Conservation (phyloP, 2,113 vertebrate genomes). For the Corydoras sp. region DNA sequence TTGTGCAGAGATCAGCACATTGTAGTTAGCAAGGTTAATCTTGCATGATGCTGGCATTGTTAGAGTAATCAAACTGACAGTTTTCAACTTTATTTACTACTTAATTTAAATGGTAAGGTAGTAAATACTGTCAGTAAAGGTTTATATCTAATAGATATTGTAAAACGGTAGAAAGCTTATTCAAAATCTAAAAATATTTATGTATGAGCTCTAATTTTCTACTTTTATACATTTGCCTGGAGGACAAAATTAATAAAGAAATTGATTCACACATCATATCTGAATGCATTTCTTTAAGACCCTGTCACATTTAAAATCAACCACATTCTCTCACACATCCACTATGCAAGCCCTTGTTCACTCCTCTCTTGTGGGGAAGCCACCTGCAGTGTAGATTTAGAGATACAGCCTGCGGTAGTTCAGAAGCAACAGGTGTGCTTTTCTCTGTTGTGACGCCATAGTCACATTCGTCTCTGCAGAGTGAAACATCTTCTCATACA, state of each 20-base stretch:
- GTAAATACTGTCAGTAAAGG: no score
- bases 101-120: no score
- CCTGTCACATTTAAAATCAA: conserved; percentile 27
- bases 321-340: conserved; percentile 32
- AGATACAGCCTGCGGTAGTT: conserved; percentile 44
- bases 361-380: conserved; percentile 43
- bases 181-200: no score
- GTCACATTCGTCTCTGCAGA: conserved; percentile 10
- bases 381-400: conserved; percentile 54
- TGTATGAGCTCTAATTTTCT: no score
- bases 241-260: not conserved
- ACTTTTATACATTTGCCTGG: not conserved
- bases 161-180: no score
- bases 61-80: no score
- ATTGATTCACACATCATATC: conserved; percentile 5
- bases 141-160: no score
- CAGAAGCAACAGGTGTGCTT: conserved; percentile 56
- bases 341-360: conserved; percentile 13
- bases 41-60: no score
- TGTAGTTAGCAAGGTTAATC: no score
- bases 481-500: conserved; percentile 21
- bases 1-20: no score
- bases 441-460: conserved; percentile 28
- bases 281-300: conserved; percentile 20
- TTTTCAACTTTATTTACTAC: no score